Base-by-base conservation (phyloP, 2,797 vertebrate species). In the Diplodus puntazzo region DNA sequence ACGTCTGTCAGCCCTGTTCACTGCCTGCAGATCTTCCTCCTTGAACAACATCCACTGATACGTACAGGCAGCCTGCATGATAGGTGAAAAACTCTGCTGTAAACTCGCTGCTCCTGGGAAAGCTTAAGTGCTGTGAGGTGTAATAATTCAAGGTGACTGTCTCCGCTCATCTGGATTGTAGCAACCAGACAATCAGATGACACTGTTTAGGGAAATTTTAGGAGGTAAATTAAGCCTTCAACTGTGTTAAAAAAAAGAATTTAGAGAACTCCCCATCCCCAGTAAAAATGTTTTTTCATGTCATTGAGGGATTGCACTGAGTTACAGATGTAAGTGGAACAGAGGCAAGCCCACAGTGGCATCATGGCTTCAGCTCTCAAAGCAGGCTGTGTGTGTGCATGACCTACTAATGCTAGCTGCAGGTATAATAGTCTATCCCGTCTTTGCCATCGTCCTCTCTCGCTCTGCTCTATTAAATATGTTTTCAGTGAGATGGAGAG, bases 381-480 rank as follows among this genome's bases (percentile, higher is more conserved):
- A 27, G 4, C 54, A 58, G 25, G 34, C 57, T 55, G 65, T 20
- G 16, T 17, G 21, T 48, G n/a, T 50, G 49, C 30, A 11, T 75
- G 84, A 83, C 86, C 84, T 81, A 80, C 79, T 87, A 88, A 88
- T 58, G 77, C 52, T 72, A 52, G 75, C 81, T 85, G 80, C 80
- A 81, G 84, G 86, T 86, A n/a, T 54, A 68, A 70, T 11, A 59
- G 68, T 77, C 77, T 57, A 34, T 58, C 65, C 69, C 65, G 65
- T 52, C 77, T 73, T 67, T 77, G 39, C 62, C 39, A 17, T 42
- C n/a, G 52, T 65, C 70, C 58, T 69, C 61, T 21, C 53, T 76
- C 48, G 23, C 64, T 70, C 55, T 39, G 21, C 61, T 79, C 23
- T 25, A 58, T 3, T 54, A 61, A 69, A 79, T 21, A 39, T 11